A percentile compares a stretch with the other conserved stretches of the same genome.
phyloP scores from a whole-genome alignment of 2,797 vertebrate species.

The Mus minutoides region DNA sequence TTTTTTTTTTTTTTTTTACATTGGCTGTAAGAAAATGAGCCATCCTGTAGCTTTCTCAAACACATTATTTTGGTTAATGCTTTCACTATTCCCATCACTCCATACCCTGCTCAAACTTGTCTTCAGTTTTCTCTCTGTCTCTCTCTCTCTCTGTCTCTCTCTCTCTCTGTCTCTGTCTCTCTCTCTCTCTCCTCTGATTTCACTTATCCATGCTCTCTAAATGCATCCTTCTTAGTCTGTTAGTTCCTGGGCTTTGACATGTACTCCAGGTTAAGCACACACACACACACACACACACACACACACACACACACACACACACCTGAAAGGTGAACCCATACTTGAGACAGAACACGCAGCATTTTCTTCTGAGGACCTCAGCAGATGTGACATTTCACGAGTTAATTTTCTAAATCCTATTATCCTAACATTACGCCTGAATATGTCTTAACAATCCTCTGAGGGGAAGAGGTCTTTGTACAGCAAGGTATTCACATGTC shows the following conservation, averaged over 20 bases:
- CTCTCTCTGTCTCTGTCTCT: too few species aligned
- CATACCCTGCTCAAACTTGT: not conserved
- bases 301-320: not conserved
- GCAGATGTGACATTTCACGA: not conserved
- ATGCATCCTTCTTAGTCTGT: not conserved
- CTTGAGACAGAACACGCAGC: not conserved
- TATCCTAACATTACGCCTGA: not conserved
- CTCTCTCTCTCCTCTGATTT: not conserved
- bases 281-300: not conserved
- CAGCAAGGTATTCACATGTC: not conserved
- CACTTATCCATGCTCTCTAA: not conserved
- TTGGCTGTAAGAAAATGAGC: not conserved
- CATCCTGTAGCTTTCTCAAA: not conserved
- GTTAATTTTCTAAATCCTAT: not conserved
- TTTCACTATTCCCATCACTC: not conserved
- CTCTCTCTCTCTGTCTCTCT: too few species aligned
- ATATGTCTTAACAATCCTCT: not conserved
- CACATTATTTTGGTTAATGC: not conserved
- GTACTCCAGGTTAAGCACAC: not conserved
- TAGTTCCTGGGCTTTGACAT: not conserved
- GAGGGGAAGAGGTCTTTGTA: not conserved
- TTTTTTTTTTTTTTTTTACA: not conserved
- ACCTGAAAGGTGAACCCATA: not conserved
- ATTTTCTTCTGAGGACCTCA: not conserved
- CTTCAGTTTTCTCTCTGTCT: not conserved